A percentile compares a stretch with the other conserved stretches of the same genome.
Evolutionary conservation across 1,140 invertebrate genomes (phyloP).

Genomic region (Eriocheir sinensis): DNA sequence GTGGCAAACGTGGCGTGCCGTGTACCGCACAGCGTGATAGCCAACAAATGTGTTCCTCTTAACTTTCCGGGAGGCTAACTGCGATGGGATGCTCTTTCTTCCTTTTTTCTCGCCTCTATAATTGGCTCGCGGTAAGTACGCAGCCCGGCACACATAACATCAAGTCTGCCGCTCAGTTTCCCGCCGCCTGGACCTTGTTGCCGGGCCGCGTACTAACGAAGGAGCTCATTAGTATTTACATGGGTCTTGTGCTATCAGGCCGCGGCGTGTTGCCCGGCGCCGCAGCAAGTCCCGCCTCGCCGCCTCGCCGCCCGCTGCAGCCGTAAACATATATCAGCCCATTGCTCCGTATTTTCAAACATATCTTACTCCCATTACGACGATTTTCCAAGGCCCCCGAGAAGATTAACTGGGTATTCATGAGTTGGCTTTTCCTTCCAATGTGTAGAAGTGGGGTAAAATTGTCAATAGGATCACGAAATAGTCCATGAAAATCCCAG

Average conservation of each 20-base stretch:
- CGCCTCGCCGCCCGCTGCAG: background rate
- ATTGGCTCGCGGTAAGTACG: background rate
- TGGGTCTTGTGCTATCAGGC: background rate
- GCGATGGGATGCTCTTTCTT: slow-evolving; percentile 22
- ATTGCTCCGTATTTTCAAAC: too few species aligned
- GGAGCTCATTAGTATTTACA: background rate
- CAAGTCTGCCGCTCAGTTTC: background rate
- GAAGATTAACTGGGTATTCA: too few species aligned
- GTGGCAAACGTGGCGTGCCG: background rate
- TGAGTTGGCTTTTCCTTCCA: too few species aligned
- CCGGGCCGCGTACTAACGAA: background rate
- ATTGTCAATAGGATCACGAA: too few species aligned
- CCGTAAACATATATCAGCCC: background rate
- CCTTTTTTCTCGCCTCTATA: slow-evolving; percentile 15
- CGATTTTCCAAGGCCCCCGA: too few species aligned
- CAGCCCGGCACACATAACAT: slow-evolving; percentile 6
- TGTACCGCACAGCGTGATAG: background rate
- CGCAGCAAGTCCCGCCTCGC: background rate
- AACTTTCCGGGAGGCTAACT: slow-evolving; percentile 13
- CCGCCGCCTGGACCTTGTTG: background rate
- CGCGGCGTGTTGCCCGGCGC: background rate
- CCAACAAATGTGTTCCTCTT: slow-evolving; percentile 24
- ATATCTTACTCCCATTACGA: too few species aligned
- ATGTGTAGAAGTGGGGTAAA: too few species aligned
- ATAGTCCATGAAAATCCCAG: too few species aligned